Conservation (phyloP, 37 sponge, comb jelly and placozoan genomes). For the Ephydatia muelleri region DNA sequence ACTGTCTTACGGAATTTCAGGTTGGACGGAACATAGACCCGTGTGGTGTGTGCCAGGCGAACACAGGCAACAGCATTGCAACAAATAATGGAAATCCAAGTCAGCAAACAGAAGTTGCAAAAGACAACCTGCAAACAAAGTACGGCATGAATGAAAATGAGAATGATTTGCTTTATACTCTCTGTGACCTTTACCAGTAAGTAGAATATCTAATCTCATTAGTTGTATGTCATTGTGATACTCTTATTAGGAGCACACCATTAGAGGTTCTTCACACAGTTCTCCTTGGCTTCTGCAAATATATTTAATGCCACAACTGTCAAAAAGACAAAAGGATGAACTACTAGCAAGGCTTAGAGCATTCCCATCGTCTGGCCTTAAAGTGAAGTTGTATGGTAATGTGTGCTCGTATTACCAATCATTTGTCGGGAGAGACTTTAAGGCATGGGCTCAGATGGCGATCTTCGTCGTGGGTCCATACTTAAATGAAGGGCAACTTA, state of each 20-base stretch:
- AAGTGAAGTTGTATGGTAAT: conserved; percentile 22
- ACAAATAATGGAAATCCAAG: not conserved
- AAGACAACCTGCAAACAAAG: not conserved
- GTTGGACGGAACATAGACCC: not conserved
- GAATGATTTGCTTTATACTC: conserved; percentile 6
- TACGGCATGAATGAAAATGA: conserved; percentile 8
- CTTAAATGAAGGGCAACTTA: not conserved
- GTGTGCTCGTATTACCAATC: conserved; percentile 30
- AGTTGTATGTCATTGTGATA: not conserved
- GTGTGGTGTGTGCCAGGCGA: not conserved
- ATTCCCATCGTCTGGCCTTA: conserved; percentile 42
- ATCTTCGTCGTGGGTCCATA: conserved; percentile 19
- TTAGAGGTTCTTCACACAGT: conserved; percentile 55
- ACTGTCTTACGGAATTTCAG: not conserved
- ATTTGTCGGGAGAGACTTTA: conserved; percentile 65
- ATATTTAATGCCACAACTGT: conserved; percentile 32
- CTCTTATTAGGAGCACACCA: conserved; percentile 36
- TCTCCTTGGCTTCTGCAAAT: conserved; percentile 51
- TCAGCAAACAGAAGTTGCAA: not conserved
- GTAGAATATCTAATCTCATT: not conserved
- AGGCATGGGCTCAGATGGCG: conserved; percentile 35
- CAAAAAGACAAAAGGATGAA: conserved; percentile 19
- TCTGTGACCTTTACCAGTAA: conserved; percentile 7
- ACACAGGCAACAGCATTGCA: not conserved
- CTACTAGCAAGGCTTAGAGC: conserved; percentile 28